These are phyloP conservation scores for Echiichthys vipera DNA, from an alignment of 2,797 vertebrate genomes.

Conservation along the genomic window DNA sequence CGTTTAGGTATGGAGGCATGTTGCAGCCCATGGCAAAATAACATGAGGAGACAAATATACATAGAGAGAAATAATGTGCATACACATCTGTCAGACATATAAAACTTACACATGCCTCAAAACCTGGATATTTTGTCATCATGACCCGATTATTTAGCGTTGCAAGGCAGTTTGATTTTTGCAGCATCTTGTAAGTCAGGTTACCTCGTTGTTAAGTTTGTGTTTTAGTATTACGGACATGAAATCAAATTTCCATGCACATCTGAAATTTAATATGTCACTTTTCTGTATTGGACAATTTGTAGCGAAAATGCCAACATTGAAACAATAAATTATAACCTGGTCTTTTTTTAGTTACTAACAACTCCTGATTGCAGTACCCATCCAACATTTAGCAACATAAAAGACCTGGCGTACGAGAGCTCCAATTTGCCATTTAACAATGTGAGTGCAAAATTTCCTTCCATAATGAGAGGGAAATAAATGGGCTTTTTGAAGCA, in stretches of 20 bases:
- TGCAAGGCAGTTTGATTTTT: too few species aligned
- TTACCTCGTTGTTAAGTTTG: neutral
- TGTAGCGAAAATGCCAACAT: conserved; percentile 11
- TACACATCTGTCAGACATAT: neutral
- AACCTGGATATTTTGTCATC: neutral
- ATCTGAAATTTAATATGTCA: neutral
- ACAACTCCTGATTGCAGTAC: conserved; percentile 2
- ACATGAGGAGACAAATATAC: too few species aligned
- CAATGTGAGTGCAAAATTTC: conserved; percentile 3
- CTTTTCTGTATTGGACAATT: neutral
- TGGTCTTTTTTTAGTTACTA: neutral
- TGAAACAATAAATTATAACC: conserved; percentile 13
- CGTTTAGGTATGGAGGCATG: too few species aligned
- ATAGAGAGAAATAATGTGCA: neutral
- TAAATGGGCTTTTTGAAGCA: conserved; percentile 9
- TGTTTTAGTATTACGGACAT: neutral
- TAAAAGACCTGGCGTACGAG: neutral
- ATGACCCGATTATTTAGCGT: too few species aligned
- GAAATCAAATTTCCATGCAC: neutral
- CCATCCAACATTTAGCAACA: neutral
- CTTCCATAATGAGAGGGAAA: conserved; percentile 11
- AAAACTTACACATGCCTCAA: neutral
- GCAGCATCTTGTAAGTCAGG: too few species aligned
- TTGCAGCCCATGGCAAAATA: too few species aligned
- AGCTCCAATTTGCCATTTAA: conserved; percentile 18